Evolutionary conservation across 2,888 invertebrate genomes (phyloP).

Genomic region (Chymomyza amoena): DNA sequence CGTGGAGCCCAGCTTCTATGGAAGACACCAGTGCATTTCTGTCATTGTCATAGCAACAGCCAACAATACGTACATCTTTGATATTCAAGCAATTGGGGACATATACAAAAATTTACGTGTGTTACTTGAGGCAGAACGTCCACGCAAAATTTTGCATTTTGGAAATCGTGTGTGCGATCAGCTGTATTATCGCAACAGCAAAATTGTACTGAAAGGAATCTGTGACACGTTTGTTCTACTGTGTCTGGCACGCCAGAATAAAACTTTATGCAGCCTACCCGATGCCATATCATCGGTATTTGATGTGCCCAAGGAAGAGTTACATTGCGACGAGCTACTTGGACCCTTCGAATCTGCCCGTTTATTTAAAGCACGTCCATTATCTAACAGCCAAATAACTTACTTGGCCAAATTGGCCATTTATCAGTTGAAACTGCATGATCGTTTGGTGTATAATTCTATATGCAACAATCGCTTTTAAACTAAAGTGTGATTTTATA

Average conservation of each 20-base stretch:
- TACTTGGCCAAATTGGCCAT: background rate
- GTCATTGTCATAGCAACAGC: slow-evolving; percentile 47
- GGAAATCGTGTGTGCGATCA: slow-evolving; percentile 53
- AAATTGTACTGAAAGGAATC: slow-evolving; percentile 36
- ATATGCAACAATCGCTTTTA: background rate
- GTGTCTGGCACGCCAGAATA: slow-evolving; percentile 38
- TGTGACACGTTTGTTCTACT: slow-evolving; percentile 49
- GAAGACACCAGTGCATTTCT: slow-evolving; percentile 38
- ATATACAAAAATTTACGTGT: slow-evolving; percentile 32
- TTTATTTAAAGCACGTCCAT: background rate
- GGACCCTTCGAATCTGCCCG: background rate
- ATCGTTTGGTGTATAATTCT: background rate
- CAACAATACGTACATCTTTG: slow-evolving; percentile 47
- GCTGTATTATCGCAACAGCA: slow-evolving; percentile 18
- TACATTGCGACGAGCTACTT: slow-evolving; percentile 3
- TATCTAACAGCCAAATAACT: background rate
- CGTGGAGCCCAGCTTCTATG: slow-evolving; percentile 56
- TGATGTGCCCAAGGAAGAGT: slow-evolving; percentile 23
- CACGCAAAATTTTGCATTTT: slow-evolving; percentile 51
- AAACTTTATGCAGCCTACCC: slow-evolving; percentile 17
- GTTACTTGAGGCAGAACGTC: slow-evolving; percentile 35
- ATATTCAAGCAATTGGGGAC: slow-evolving; percentile 41
- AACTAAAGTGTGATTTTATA: too few species aligned
- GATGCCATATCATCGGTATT: slow-evolving; percentile 44
- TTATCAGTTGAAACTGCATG: background rate